phyloP scores from a whole-genome alignment of 2,113 vertebrate species.

The Python bivittatus region DNA sequence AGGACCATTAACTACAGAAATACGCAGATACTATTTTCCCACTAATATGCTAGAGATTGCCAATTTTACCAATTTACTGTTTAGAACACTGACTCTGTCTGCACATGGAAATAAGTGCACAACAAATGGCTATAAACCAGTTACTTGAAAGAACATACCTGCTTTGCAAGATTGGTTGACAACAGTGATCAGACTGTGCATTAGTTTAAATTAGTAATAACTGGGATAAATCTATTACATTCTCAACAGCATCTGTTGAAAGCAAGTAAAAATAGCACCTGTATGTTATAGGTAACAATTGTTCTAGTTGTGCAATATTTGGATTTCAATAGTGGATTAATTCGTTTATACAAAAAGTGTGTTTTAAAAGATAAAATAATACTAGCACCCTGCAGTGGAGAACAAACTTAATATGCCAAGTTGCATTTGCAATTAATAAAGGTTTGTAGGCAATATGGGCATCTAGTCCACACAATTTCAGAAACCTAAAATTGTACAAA shows the following conservation, averaged over 20 bases:
- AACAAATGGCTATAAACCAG: background rate
- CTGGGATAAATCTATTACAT: constrained; percentile 8
- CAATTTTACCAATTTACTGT: background rate
- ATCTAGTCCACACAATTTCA: background rate
- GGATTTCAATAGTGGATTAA: background rate
- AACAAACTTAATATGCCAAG: background rate
- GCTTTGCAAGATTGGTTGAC: background rate
- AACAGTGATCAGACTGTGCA: background rate
- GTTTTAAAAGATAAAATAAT: background rate
- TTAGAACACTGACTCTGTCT: background rate
- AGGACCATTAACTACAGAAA: background rate
- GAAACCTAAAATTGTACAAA: background rate
- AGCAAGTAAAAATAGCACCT: background rate
- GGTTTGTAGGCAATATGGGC: background rate
- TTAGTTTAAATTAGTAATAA: background rate
- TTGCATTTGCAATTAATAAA: background rate
- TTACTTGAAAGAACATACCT: background rate
- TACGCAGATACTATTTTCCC: background rate
- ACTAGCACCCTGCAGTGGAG: background rate
- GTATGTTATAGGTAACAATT: constrained; percentile 35
- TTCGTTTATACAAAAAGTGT: background rate
- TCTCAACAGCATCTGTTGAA: constrained; percentile 2
- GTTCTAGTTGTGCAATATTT: constrained; percentile 38
- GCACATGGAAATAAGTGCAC: background rate
- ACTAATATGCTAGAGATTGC: background rate